Base-by-base conservation (phyloP, 2,797 vertebrate genomes). In the Sardinella longiceps region DNA sequence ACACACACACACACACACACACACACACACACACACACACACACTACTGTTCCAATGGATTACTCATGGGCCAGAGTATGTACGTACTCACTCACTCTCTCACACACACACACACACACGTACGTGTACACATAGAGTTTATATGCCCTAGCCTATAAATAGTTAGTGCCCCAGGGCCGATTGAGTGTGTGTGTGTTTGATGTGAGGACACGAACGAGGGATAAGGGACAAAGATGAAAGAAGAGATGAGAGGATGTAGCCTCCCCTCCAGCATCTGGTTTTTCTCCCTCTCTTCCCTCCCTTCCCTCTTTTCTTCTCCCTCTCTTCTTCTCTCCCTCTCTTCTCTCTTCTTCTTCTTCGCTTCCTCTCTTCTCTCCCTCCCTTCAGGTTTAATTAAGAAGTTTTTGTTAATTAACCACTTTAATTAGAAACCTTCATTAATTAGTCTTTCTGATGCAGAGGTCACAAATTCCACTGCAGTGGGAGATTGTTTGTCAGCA, bases 51-150 rank as follows among this genome's bases (percentile, higher is more conserved):
- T n/a, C n/a, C n/a, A n/a, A n/a, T n/a, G 98, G 98, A 99, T 93
- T 99, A 99, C 90, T 99, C 98, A 6, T 99, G 98, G 98, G 98
- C 98, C 80, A 95, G 98, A 93, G 98, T 99, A 92, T 90, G 96
- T 93, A 85, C 81, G 5, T 0, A 3, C 80, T 9, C 23, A 45
- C 63, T 37, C 80, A 70, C 80, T 53, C 51, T 63, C 51, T 45
- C 56, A 30, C 85, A 58, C 63, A 51, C n/a, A 63, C 48, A 51
- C 58, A 50, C 56, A 28, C 82, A 60, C 25, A 66, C 23, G 25
- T 7, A 58, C 6, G 2, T n/a, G 25, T n/a, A 25, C 23, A 58
- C 81, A 50, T 5, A 0, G 12, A 7, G 46, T 58, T 0, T 11
- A 53, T 14, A n/a, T 9, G 20, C n/a, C n/a, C n/a, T n/a, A n/a